Conservation (phyloP, 2,113 vertebrate genomes). For the Syngnathus floridae region DNA sequence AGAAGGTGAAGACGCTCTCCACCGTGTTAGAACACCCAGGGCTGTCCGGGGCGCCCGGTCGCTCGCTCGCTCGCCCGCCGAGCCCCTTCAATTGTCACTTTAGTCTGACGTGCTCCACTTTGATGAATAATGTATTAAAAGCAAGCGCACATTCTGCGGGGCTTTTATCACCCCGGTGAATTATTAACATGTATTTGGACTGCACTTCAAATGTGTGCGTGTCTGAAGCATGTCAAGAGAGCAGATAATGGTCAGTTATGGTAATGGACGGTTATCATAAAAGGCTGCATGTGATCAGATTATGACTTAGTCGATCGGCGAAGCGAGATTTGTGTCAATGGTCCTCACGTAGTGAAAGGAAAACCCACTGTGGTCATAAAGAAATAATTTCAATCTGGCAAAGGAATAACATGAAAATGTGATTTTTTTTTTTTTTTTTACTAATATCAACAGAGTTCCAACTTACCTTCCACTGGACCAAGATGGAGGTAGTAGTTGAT, state of each 20-base stretch:
- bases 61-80: conserved; percentile 7
- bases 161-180: conserved; percentile 3
- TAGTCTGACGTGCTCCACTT: conserved; percentile 27
- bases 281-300: neutral
- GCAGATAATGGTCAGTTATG: conserved; percentile 1
- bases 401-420: no score
- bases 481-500: conserved; percentile 87
- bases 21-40: conserved; percentile 15
- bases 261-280: neutral
- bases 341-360: no score
- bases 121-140: conserved; percentile 32
- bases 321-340: neutral
- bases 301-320: neutral
- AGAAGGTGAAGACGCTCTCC: conserved; percentile 30
- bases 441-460: no score
- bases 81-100: conserved; percentile 15
- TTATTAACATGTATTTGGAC: conserved; percentile 5
- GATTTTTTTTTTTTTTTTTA: no score
- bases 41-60: conserved; percentile 1
- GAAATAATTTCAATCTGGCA: no score
- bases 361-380: no score
- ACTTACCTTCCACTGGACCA: conserved; percentile 91
- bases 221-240: conserved; percentile 12
- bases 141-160: neutral
- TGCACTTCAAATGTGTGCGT: conserved; percentile 1